Percentiles rank a stretch among this genome's conserved stretches.
Conservation (phyloP, 2,888 invertebrate species). For the Dinocampus coccinellae region DNA sequence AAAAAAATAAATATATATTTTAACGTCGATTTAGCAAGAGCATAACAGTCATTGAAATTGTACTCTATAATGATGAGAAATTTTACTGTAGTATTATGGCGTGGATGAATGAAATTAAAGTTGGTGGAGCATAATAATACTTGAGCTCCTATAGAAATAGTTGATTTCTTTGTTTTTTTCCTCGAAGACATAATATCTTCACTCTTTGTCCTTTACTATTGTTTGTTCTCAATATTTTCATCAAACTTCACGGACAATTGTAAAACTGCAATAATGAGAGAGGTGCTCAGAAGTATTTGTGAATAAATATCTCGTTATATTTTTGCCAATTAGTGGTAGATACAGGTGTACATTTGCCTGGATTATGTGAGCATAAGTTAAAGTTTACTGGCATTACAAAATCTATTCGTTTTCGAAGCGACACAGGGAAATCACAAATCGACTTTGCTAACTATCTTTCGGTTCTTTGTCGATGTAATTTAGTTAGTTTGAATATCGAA, state of each 20-base stretch:
- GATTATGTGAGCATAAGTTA: background rate
- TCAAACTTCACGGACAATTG: background rate
- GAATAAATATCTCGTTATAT: background rate
- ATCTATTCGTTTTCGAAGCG: background rate
- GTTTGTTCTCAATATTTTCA: background rate
- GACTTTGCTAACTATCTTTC: conserved; percentile 28
- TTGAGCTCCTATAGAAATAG: background rate
- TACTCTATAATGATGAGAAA: conserved; percentile 23
- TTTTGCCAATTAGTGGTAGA: background rate
- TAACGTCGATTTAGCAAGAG: background rate
- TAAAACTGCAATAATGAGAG: background rate
- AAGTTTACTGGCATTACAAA: background rate
- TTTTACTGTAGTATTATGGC: conserved; percentile 8
- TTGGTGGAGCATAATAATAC: conserved; percentile 25
- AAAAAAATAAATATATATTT: conserved; percentile 15
- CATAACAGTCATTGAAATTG: conserved; percentile 17
- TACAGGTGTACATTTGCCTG: background rate
- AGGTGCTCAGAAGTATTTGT: background rate
- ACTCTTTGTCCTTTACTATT: too few relatives aligned
- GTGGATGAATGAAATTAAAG: conserved; percentile 26
- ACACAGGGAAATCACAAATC: conserved; percentile 5
- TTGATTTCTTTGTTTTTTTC: background rate
- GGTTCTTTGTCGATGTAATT: conserved; percentile 25
- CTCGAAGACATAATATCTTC: too few relatives aligned
- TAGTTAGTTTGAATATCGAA: conserved; percentile 17